phyloP scores from a whole-genome alignment of 37 sponge, comb jelly and placozoan species.

The Tethya wilhelma region DNA sequence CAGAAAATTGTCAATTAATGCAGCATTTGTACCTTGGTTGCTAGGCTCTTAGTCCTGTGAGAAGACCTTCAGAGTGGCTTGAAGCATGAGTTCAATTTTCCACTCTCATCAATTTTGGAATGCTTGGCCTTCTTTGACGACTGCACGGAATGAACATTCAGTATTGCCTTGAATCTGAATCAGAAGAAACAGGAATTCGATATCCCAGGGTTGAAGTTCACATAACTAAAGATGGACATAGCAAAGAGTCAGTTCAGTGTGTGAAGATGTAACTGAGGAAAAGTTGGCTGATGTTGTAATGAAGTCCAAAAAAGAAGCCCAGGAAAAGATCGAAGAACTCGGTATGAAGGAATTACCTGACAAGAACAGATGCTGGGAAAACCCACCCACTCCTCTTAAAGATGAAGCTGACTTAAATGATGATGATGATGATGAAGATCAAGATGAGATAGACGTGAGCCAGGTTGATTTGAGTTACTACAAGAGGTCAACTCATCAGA shows the following conservation, averaged over 20 bases:
- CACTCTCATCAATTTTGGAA: slow-evolving; percentile 57
- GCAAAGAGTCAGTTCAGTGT: neutral
- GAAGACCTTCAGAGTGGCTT: slow-evolving; percentile 43
- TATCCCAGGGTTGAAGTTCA: slow-evolving; percentile 32
- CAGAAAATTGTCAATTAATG: no score
- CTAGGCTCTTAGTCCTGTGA: slow-evolving; percentile 71
- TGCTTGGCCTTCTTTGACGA: slow-evolving; percentile 55
- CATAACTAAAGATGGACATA: slow-evolving; percentile 15
- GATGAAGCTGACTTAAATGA: neutral
- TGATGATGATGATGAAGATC: slow-evolving; percentile 21
- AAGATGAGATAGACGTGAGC: neutral
- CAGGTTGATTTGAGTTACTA: neutral
- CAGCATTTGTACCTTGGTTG: slow-evolving; percentile 67
- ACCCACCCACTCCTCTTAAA: neutral
- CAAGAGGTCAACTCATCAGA: neutral
- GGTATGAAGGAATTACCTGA: slow-evolving; percentile 44
- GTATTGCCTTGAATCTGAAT: slow-evolving; percentile 28
- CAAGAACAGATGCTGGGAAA: slow-evolving; percentile 24
- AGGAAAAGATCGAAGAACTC: slow-evolving; percentile 16
- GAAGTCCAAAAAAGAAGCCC: slow-evolving; percentile 15
- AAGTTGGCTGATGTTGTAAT: neutral
- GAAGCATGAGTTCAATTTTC: slow-evolving; percentile 64
- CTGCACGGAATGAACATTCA: slow-evolving; percentile 61
- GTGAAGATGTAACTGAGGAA: neutral
- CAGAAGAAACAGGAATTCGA: slow-evolving; percentile 21